Percentiles rank a stretch among this genome's conserved stretches.
Evolutionary conservation across 2,888 invertebrate species (phyloP).

Genomic region (Morpho achilles): DNA sequence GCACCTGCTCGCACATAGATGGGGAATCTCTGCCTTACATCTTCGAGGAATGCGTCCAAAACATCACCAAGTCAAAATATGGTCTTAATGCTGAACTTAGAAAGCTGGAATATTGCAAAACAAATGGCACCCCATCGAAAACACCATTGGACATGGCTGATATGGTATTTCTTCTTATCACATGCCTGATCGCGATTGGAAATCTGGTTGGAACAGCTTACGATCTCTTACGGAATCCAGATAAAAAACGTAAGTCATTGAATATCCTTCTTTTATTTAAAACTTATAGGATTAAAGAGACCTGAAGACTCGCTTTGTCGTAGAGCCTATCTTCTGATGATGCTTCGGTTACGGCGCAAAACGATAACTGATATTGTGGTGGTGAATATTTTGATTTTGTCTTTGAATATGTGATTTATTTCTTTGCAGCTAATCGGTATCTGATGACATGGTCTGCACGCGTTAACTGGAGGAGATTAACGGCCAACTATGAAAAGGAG

Average conservation of each 20-base stretch:
- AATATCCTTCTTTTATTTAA: neutral
- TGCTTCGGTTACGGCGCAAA: too few species aligned
- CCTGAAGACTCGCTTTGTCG: too few species aligned
- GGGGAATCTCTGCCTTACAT: slow-evolving; percentile 12
- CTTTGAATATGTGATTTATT: too few species aligned
- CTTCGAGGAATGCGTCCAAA: slow-evolving; percentile 31
- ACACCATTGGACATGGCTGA: slow-evolving; percentile 28
- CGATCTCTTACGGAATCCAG: slow-evolving; percentile 24
- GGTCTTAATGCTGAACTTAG: slow-evolving; percentile 26
- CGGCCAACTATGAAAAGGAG: slow-evolving; percentile 24
- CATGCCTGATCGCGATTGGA: slow-evolving; percentile 23
- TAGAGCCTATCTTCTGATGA: too few species aligned
- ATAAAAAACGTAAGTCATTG: slow-evolving; percentile 29
- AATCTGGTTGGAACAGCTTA: slow-evolving; percentile 31
- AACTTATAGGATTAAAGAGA: too few species aligned
- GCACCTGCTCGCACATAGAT: slow-evolving; percentile 28
- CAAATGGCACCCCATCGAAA: slow-evolving; percentile 12
- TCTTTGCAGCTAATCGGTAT: slow-evolving; percentile 28
- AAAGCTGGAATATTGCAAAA: slow-evolving; percentile 30
- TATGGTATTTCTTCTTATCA: slow-evolving; percentile 21
- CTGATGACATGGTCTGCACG: slow-evolving; percentile 30
- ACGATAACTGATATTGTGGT: too few species aligned
- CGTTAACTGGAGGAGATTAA: slow-evolving; percentile 29
- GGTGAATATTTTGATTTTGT: too few species aligned
- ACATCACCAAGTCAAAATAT: slow-evolving; percentile 26